A percentile compares a stretch with the other conserved stretches of the same genome.
phyloP scores from a whole-genome alignment of 2,888 invertebrate genomes.

The Nudaria mundana region DNA sequence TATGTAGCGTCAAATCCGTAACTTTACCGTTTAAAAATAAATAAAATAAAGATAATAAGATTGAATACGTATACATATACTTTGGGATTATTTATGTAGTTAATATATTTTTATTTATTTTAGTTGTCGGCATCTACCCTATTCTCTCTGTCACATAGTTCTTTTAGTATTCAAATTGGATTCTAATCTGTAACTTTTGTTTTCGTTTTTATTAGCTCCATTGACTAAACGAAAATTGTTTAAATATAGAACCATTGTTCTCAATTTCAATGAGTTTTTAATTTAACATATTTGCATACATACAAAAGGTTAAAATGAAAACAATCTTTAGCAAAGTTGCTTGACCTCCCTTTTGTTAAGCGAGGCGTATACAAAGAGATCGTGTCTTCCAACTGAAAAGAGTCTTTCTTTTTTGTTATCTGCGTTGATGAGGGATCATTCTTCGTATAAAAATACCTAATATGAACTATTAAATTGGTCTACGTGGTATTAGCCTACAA shows the following conservation, averaged over 20 bases:
- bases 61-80: too few relatives aligned
- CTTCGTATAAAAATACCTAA: conserved; percentile 4
- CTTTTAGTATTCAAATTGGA: too few relatives aligned
- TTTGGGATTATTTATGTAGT: too few relatives aligned
- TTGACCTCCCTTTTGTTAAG: conserved; percentile 11
- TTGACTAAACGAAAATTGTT: not conserved
- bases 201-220: too few relatives aligned
- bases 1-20: too few relatives aligned
- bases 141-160: too few relatives aligned
- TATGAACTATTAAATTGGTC: not conserved
- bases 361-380: conserved; percentile 4
- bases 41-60: too few relatives aligned
- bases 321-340: conserved; percentile 9
- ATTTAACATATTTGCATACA: conserved; percentile 43
- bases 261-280: conserved; percentile 44
- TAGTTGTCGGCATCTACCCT: too few relatives aligned
- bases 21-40: too few relatives aligned
- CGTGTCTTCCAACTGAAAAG: conserved; percentile 9
- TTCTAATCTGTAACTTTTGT: too few relatives aligned
- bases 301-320: conserved; percentile 5
- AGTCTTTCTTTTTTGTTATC: conserved; percentile 11
- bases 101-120: too few relatives aligned
- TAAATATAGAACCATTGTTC: conserved; percentile 17
- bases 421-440: conserved; percentile 12
- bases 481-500: too few relatives aligned